Base-by-base conservation (phyloP, 2,888 invertebrate genomes). In the Pseudoips prasinana region DNA sequence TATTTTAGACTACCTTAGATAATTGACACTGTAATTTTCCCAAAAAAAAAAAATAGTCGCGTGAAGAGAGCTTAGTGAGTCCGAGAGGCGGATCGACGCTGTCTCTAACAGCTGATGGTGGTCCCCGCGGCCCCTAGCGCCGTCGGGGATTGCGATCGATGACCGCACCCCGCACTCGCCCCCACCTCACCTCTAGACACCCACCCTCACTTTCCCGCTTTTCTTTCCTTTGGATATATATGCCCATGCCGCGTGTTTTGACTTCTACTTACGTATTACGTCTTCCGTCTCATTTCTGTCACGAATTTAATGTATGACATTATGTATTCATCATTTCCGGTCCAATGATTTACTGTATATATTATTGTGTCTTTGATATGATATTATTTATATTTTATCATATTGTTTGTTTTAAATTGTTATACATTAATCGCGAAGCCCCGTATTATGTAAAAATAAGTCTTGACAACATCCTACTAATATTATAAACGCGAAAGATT, bases 101-200 rank as follows among this genome's bases (percentile, higher is more conserved):
- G 64, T 60, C 61, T 61, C 67, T 60, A 81, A 76, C 85, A 84
- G 84, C 84, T 85, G 86, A 82, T 83, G 75, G 77, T 68, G 64
- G 74, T 53, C 71, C 67, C 64, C 71, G 61, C 60, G 72, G 63
- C 61, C 64, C 64, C 67, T 43, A 57, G 53, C 59, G 64, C 60
- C 68, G 76, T 68, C 73, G 70, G 70, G 65, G 54, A 61, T 54
- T 69, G 57, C 77, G 82, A 76, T 87, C 83, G 82, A 84, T 86
- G 80, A 70, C 75, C 79, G 73, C 80, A 60, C 78, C 79, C 75
- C 80, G 66, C 74, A 56, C 70, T 58, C 42, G 42, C 60, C 64
- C 63, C 64, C 64, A 50, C 73, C 62, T 64, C 78, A 59, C 70
- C 64, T 66, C 71, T 70, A 78, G 74, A 75, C 73, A 62, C 64